Percentiles rank a stretch among this genome's conserved stretches.
Conservation (phyloP, 2,113 vertebrate species). For the Scophthalmus maximus region DNA sequence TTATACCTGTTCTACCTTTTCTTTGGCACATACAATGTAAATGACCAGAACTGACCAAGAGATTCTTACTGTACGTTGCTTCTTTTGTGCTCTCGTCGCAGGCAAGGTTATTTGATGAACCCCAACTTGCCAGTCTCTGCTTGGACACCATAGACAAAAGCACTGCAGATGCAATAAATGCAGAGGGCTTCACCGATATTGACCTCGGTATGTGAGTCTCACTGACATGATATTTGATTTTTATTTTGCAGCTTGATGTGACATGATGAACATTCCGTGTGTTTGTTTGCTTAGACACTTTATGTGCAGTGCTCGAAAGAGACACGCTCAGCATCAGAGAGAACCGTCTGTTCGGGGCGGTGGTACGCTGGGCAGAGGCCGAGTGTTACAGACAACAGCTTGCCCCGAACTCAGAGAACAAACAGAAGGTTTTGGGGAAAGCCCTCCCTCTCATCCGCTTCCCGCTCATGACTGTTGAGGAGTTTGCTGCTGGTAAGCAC, state of each 20-base stretch:
- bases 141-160: constrained; percentile 96
- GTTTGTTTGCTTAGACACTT: constrained; percentile 83
- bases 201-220: constrained; percentile 85
- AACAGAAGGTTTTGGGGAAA: constrained; percentile 94
- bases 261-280: constrained; percentile 4
- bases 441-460: constrained; percentile 94
- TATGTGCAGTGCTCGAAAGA: constrained; percentile 92
- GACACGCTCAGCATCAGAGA: constrained; percentile 95
- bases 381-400: constrained; percentile 95
- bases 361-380: constrained; percentile 95
- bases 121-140: constrained; percentile 93
- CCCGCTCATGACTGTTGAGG: constrained; percentile 95
- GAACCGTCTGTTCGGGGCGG: constrained; percentile 92
- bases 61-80: not conserved
- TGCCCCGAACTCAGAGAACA: constrained; percentile 89
- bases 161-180: constrained; percentile 91
- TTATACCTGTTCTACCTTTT: no score
- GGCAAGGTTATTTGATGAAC: constrained; percentile 95
- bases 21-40: not conserved
- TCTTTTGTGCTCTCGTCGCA: constrained; percentile 59
- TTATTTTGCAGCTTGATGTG: not conserved
- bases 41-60: not conserved
- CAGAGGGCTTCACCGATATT: constrained; percentile 94
- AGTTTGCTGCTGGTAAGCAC: constrained; percentile 91
- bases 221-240: not conserved